Evolutionary conservation across 2,113 vertebrate species (phyloP).

Genomic region (Thamnophis sirtalis): DNA sequence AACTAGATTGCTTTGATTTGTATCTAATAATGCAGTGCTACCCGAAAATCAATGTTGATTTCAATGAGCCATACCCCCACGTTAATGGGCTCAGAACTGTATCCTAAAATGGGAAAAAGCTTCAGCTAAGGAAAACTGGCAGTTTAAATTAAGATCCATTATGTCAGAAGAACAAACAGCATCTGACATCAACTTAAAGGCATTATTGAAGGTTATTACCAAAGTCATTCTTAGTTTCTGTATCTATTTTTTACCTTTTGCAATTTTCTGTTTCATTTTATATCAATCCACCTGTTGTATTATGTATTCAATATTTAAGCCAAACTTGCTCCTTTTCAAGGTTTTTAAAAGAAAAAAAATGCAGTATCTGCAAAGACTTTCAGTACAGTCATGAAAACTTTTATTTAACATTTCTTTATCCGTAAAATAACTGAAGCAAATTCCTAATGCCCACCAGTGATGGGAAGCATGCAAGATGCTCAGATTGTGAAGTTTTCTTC

Average conservation of each 20-base stretch:
- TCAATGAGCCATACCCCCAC: background rate
- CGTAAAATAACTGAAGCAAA: conserved; percentile 56
- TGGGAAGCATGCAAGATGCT: conserved; percentile 50
- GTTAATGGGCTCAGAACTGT: background rate
- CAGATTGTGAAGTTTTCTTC: conserved; percentile 52
- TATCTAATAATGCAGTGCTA: background rate
- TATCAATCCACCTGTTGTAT: background rate
- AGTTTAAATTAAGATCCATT: background rate
- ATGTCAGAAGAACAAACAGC: background rate
- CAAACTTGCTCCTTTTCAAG: background rate
- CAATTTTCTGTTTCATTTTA: background rate
- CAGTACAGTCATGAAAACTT: conserved; percentile 48
- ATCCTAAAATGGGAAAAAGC: background rate
- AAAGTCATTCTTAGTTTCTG: background rate
- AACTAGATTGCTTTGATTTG: background rate
- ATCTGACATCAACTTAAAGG: background rate
- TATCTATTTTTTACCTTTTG: background rate
- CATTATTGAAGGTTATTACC: background rate
- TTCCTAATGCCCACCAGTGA: conserved; percentile 41
- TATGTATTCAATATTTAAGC: conserved; percentile 4
- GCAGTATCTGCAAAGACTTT: conserved; percentile 42
- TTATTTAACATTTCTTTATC: conserved; percentile 52
- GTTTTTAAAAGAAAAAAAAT: conserved; percentile 40
- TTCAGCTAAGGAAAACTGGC: background rate
- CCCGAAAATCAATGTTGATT: background rate